Conservation (phyloP, 2,797 vertebrate species). For the Lithobates sylvaticus region DNA sequence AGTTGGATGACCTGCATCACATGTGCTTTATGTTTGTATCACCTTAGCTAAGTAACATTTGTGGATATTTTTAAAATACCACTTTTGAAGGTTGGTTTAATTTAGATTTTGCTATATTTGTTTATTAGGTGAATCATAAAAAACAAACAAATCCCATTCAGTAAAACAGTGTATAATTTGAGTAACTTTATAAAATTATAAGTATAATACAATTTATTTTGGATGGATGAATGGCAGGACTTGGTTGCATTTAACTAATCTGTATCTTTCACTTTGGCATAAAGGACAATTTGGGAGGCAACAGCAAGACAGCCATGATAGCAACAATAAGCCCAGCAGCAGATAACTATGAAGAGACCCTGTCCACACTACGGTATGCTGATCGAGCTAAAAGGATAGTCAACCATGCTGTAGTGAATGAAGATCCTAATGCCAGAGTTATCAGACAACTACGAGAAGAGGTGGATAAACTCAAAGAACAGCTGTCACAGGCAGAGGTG, state of each 20-base stretch:
- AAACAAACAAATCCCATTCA: too few species aligned
- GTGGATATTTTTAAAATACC: too few species aligned
- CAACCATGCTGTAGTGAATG: conserved; percentile 95
- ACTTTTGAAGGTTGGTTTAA: too few species aligned
- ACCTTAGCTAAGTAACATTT: too few species aligned
- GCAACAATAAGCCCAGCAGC: conserved; percentile 96
- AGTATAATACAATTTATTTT: neutral
- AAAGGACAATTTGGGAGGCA: conserved; percentile 96
- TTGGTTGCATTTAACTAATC: neutral
- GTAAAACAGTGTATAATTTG: too few species aligned
- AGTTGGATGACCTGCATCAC: too few species aligned
- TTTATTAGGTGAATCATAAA: too few species aligned
- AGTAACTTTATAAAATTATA: too few species aligned
- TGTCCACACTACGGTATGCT: conserved; percentile 94
- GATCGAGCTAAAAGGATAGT: conserved; percentile 97
- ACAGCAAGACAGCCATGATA: conserved; percentile 98
- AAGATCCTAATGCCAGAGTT: conserved; percentile 96
- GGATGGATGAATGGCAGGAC: neutral
- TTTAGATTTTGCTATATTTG: too few species aligned
- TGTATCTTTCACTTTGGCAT: conserved; percentile 2
- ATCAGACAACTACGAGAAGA: conserved; percentile 95
- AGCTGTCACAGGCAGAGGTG: conserved; percentile 97
- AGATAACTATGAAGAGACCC: conserved; percentile 97
- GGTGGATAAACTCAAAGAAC: conserved; percentile 93
- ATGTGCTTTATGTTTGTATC: too few species aligned